Percentiles rank a stretch among this genome's conserved stretches.
Conservation (phyloP, 2,888 invertebrate species). For the Rhogogaster chlorosoma region DNA sequence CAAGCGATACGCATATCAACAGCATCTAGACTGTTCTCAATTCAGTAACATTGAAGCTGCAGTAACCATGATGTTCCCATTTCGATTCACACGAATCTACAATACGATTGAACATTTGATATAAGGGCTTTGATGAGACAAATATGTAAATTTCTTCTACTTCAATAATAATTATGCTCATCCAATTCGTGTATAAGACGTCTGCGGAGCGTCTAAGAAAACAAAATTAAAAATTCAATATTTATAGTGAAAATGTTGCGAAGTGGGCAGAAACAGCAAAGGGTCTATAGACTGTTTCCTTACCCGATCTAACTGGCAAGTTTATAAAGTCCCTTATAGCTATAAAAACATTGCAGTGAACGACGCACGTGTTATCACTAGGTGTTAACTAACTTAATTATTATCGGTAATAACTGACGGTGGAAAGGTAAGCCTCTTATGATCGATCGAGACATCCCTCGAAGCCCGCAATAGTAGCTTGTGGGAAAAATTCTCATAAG, state of each 20-base stretch:
- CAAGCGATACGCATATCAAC: slow-evolving; percentile 11
- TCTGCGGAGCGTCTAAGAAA: neutral
- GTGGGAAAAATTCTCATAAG: slow-evolving; percentile 35
- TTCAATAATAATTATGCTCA: neutral
- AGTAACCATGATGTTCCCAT: neutral
- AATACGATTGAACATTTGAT: neutral
- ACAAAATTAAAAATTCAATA: slow-evolving; percentile 27
- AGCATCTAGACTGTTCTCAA: neutral
- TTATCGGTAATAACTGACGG: slow-evolving; percentile 49
- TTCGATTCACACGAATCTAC: neutral
- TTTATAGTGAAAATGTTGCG: slow-evolving; percentile 22
- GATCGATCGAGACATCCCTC: slow-evolving; percentile 50
- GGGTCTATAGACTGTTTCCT: slow-evolving; percentile 27
- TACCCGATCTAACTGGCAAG: slow-evolving; percentile 15
- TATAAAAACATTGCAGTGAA: slow-evolving; percentile 46
- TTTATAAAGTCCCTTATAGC: slow-evolving; percentile 21
- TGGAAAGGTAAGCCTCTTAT: slow-evolving; percentile 50
- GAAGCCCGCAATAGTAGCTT: slow-evolving; percentile 12
- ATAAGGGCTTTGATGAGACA: neutral
- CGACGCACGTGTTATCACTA: slow-evolving; percentile 45
- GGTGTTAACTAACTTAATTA: slow-evolving; percentile 52
- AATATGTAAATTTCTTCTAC: neutral
- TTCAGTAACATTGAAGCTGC: neutral
- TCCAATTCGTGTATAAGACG: neutral
- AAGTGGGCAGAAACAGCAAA: slow-evolving; percentile 16